Conservation (phyloP, 2,797 vertebrate genomes). For the Parauchenoglanis ngamensis region DNA sequence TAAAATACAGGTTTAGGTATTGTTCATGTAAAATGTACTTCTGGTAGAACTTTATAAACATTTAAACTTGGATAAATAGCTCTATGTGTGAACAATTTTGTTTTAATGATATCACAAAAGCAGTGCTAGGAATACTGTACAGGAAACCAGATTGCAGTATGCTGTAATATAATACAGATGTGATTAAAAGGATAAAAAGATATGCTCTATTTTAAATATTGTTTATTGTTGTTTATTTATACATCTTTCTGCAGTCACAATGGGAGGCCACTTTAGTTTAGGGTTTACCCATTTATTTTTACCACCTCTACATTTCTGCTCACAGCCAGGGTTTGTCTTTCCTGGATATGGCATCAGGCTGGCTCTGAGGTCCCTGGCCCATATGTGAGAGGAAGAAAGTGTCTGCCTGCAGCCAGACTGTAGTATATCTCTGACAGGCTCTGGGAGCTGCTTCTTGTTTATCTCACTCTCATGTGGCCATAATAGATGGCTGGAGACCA, state of each 20-base stretch:
- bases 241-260: background rate
- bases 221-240: background rate
- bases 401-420: constrained; percentile 59
- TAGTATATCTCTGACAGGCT: constrained; percentile 69
- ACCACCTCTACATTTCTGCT: background rate
- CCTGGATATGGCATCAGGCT: constrained; percentile 27
- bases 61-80: background rate
- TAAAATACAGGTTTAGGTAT: background rate
- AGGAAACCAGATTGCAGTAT: background rate
- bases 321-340: constrained; percentile 1
- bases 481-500: constrained; percentile 67
- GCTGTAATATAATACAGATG: background rate
- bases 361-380: constrained; percentile 51
- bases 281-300: constrained; percentile 19
- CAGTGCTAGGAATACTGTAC: background rate
- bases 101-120: background rate
- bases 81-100: background rate
- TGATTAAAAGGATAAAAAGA: constrained; percentile 10
- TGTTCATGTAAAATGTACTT: background rate
- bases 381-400: constrained; percentile 70
- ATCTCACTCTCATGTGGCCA: constrained; percentile 52
- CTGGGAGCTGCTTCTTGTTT: constrained; percentile 54
- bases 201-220: background rate
- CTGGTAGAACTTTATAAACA: background rate
- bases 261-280: constrained; percentile 12